Evolutionary conservation across 2,113 vertebrate genomes (phyloP), one percentile per base, ranked within the genome.

Genomic region (Agapornis roseicollis): DNA sequence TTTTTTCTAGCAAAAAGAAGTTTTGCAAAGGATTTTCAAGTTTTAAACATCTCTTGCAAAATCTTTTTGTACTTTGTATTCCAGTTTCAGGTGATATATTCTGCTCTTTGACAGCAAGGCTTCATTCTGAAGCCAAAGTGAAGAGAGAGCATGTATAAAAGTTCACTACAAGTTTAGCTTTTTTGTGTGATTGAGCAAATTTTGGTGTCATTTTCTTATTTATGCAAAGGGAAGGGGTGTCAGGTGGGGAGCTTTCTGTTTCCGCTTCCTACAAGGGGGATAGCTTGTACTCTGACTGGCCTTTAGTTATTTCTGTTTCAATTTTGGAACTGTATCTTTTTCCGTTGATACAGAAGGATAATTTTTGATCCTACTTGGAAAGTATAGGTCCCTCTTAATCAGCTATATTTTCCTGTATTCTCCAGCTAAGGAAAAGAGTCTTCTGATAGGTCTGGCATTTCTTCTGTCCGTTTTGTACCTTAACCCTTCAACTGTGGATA

Each of bases 221-320:
- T 65, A 6, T 1, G 1, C 17, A 78, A 81, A 47, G 47, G 2
- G 9, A 4, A 28, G 7, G 8, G 3, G 5, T 69, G 20, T 8
- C 17, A 56, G 6, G 7, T 2, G 1, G 63, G 8, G 6, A 1
- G 17, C 8, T 69, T 89, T 46, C 33, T 64, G 10, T 25, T 71
- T 77, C 70, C 58, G 3, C 10, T 52, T 55, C 11, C 37, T 64
- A 17, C 16, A 44, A 20, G 7, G 35, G 6, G 8, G 10, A 68
- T 83, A 44, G 17, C 6, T 79, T 49, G 10, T 52, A 37, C 18
- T 61, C 41, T 60, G 35, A 3, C 37, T 91, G 25, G 31, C 24
- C 12, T 16, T 47, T 18, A 28, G 11, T 46, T 60, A 39, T 73
- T 88, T 80, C 33, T 17, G 24, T 60, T 88, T 64, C 22, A 16